These are phyloP conservation scores for Callospermophilus lateralis DNA, from an alignment of 2,113 vertebrate species.

Conservation along the genomic window DNA sequence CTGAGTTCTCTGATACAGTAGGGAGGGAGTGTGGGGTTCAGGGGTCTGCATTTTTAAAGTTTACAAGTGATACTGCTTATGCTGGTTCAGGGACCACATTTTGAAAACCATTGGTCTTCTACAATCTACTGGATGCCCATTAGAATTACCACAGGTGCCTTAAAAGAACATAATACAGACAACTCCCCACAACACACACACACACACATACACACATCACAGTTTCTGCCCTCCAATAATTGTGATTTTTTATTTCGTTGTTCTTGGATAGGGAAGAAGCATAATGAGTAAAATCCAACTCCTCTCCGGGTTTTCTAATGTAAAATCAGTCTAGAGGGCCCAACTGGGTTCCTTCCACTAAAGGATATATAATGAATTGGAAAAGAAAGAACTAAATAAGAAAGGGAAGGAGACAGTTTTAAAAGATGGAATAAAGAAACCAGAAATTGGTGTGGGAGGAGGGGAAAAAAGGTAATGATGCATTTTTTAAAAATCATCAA, in stretches of 20 bases:
- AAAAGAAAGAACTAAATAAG: neutral
- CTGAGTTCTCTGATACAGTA: neutral
- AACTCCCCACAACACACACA: neutral
- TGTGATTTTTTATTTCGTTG: neutral
- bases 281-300: neutral
- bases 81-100: neutral
- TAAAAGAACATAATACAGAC: neutral
- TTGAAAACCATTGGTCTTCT: neutral
- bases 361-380: neutral
- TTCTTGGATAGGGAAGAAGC: neutral
- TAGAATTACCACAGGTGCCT: neutral
- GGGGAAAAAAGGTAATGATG: neutral
- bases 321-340: neutral
- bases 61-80: neutral
- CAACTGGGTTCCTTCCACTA: neutral
- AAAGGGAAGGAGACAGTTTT: neutral
- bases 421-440: neutral
- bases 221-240: neutral
- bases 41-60: neutral
- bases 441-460: neutral
- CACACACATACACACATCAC: neutral
- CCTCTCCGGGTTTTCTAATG: neutral
- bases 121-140: neutral
- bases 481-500: neutral
- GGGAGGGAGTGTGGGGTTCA: neutral